These are phyloP conservation scores for Eciton burchellii DNA, from an alignment of 1,140 invertebrate species.

Conservation along the genomic window DNA sequence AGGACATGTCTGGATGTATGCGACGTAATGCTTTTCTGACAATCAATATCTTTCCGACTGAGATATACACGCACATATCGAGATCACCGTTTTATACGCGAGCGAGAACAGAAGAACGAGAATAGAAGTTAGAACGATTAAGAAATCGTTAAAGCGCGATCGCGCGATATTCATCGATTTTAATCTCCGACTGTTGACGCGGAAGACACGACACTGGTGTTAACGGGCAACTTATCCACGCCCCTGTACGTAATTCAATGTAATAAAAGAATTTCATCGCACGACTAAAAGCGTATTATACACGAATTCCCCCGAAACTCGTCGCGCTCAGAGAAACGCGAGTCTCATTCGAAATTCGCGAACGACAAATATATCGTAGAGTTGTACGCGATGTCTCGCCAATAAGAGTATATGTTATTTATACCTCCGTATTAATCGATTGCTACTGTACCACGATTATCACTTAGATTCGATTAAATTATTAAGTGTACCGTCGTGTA, in stretches of 20 bases:
- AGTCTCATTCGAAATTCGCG: constrained; percentile 58
- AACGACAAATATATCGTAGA: constrained; percentile 72
- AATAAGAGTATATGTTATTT: constrained; percentile 83
- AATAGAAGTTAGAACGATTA: no score
- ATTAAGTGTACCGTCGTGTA: constrained; percentile 85
- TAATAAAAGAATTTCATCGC: constrained; percentile 48
- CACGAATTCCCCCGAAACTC: constrained; percentile 29
- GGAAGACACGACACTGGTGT: constrained; percentile 38
- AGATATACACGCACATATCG: neutral
- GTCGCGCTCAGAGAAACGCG: constrained; percentile 15
- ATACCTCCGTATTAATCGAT: constrained; percentile 83
- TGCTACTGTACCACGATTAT: constrained; percentile 82
- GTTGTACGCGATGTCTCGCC: constrained; percentile 71
- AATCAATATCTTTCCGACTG: neutral
- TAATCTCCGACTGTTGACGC: constrained; percentile 28
- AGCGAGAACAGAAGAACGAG: neutral
- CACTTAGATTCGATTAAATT: constrained; percentile 84
- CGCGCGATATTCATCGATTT: constrained; percentile 5
- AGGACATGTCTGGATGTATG: neutral
- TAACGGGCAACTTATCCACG: constrained; percentile 53
- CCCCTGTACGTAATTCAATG: constrained; percentile 56
- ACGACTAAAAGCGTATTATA: constrained; percentile 42
- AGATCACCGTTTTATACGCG: neutral
- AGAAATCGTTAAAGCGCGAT: neutral
- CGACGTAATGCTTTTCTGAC: neutral